Evolutionary conservation across 2,888 invertebrate genomes (phyloP).

Genomic region (Tinea semifulvella): DNA sequence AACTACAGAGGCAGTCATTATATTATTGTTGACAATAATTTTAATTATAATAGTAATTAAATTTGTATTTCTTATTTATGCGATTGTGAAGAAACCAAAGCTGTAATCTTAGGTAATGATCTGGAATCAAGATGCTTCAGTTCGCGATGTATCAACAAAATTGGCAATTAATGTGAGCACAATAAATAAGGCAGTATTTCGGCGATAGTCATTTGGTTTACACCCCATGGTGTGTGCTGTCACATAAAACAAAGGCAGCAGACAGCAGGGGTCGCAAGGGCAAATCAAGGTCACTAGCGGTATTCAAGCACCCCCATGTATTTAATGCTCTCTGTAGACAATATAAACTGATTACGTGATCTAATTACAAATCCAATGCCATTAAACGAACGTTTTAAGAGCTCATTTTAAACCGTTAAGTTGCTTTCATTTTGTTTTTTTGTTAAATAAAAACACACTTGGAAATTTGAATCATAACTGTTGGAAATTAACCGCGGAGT

Average conservation of each 20-base stretch:
- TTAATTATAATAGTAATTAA: too few species aligned
- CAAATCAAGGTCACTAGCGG: constrained; percentile 2
- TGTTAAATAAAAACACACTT: too few species aligned
- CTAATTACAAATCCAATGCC: background rate
- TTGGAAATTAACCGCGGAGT: too few species aligned
- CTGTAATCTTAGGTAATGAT: too few species aligned
- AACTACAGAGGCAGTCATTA: too few species aligned
- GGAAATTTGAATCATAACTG: too few species aligned
- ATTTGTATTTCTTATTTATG: too few species aligned
- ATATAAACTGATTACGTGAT: constrained; percentile 6
- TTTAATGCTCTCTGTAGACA: background rate
- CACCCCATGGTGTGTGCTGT: constrained; percentile 1
- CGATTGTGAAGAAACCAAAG: too few species aligned
- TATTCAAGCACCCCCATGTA: background rate
- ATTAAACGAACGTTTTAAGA: too few species aligned
- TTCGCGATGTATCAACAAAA: background rate
- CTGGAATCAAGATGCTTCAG: too few species aligned
- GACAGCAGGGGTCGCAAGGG: constrained; percentile 10
- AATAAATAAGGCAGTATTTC: background rate
- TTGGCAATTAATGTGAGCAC: background rate
- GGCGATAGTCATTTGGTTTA: background rate
- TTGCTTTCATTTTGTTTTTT: too few species aligned
- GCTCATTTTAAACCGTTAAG: background rate
- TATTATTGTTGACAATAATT: too few species aligned
- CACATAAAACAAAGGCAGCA: constrained; percentile 9